A percentile compares a stretch with the other conserved stretches of the same genome.
Evolutionary conservation across 2,797 vertebrate species (phyloP).

Genomic region (Thunnus albacares): DNA sequence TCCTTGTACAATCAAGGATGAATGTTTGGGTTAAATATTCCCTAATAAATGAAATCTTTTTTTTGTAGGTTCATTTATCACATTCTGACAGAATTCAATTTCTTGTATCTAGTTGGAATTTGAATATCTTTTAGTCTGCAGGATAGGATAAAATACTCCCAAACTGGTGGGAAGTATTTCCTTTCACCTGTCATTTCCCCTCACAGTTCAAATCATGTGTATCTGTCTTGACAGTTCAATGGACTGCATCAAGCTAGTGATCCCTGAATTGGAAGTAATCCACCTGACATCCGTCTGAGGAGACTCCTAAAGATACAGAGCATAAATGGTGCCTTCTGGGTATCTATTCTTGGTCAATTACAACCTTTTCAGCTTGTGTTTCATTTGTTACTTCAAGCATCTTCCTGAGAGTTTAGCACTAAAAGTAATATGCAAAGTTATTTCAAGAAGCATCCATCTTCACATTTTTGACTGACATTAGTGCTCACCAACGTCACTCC

Average conservation of each 20-base stretch:
- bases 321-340: neutral
- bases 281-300: slow-evolving; percentile 6
- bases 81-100: neutral
- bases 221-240: slow-evolving; percentile 15
- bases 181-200: neutral
- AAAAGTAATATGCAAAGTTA: neutral
- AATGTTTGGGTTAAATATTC: neutral
- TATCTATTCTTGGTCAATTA: neutral
- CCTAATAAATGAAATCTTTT: neutral
- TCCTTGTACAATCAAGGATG: slow-evolving; percentile 11
- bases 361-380: neutral
- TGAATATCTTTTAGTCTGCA: neutral
- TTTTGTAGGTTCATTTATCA: neutral
- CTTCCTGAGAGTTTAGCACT: too few species aligned
- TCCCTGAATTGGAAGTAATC: slow-evolving; percentile 11
- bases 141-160: neutral
- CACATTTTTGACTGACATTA: neutral
- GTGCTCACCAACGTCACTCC: neutral
- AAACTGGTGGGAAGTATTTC: neutral
- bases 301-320: neutral
- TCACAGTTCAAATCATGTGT: neutral
- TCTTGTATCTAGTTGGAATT: neutral
- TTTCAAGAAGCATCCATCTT: neutral
- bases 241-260: slow-evolving; percentile 22
- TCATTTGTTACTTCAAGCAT: neutral